Conservation (phyloP, 2,797 vertebrate species). For the Pipistrellus kuhlii region DNA sequence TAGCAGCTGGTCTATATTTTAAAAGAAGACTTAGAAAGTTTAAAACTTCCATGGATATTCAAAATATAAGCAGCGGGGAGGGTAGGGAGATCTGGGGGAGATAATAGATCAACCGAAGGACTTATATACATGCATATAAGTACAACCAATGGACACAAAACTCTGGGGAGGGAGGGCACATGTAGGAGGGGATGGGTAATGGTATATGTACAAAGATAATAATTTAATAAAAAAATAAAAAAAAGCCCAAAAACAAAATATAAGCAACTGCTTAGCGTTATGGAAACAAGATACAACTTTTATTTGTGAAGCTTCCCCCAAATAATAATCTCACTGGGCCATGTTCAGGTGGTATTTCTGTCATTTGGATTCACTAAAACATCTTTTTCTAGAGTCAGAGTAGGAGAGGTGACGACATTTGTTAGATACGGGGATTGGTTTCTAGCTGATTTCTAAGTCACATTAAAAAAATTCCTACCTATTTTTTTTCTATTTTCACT, state of each 20-base stretch:
- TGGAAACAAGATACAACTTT: slow-evolving; percentile 86
- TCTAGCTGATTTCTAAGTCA: slow-evolving; percentile 48
- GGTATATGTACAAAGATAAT: too few relatives aligned
- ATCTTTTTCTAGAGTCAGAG: not conserved
- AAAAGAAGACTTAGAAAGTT: slow-evolving; percentile 86
- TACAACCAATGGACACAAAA: too few relatives aligned
- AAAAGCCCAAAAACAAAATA: slow-evolving; percentile 78
- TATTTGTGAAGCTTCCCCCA: slow-evolving; percentile 83
- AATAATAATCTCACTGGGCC: slow-evolving; percentile 86
- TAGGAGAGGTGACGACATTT: not conserved
- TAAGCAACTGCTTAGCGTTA: slow-evolving; percentile 84
- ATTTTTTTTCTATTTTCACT: slow-evolving; percentile 42
- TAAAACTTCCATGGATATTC: slow-evolving; percentile 84
- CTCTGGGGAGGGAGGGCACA: too few relatives aligned
- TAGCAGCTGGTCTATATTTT: slow-evolving; percentile 89
- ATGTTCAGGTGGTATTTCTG: slow-evolving; percentile 84
- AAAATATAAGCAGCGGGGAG: slow-evolving; percentile 84
- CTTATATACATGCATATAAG: too few relatives aligned
- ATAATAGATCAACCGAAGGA: too few relatives aligned
- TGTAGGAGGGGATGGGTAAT: too few relatives aligned
- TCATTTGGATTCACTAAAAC: slow-evolving; percentile 77
- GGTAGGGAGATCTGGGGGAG: too few relatives aligned
- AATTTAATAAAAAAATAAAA: too few relatives aligned
- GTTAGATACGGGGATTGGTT: not conserved
- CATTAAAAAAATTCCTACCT: not conserved